phyloP scores from a whole-genome alignment of 2,888 invertebrate species.

The Metellina segmentata region DNA sequence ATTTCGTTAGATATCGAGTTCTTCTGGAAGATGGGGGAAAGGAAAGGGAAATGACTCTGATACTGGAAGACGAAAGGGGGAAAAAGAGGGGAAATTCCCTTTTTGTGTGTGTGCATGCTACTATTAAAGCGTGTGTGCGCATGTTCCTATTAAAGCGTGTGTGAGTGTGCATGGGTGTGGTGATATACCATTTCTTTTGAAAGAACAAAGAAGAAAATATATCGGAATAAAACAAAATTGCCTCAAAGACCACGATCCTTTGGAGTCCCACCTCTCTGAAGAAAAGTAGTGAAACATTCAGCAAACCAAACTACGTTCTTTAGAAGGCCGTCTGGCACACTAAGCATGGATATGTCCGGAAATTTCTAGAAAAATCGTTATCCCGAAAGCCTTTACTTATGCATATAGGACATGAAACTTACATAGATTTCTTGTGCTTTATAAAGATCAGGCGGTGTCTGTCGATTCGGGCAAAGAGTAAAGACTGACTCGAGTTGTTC shows the following conservation, averaged over 20 bases:
- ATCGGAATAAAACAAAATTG: no score
- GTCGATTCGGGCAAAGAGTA: no score
- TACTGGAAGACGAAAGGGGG: neutral
- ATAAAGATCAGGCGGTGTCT: no score
- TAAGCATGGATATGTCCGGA: conserved; percentile 29
- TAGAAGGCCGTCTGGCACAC: conserved; percentile 21
- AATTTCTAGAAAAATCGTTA: neutral
- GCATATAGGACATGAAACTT: no score
- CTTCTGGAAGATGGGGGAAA: neutral
- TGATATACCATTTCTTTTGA: neutral
- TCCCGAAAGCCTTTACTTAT: neutral
- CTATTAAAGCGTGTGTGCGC: neutral
- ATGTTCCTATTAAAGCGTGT: neutral
- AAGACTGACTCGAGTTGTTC: conserved; percentile 21
- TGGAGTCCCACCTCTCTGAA: neutral
- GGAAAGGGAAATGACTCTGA: neutral
- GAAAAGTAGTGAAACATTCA: conserved; percentile 3
- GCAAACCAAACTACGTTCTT: conserved; percentile 8
- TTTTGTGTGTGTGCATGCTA: neutral
- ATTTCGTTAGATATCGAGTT: neutral
- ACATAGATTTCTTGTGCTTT: no score
- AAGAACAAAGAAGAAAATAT: no score
- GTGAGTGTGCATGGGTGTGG: neutral
- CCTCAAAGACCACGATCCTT: neutral
- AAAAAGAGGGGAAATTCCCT: neutral